Percentiles rank a stretch among this genome's conserved stretches.
Evolutionary conservation across 2,797 vertebrate genomes (phyloP).

Genomic region (Lagocephalus sceleratus): DNA sequence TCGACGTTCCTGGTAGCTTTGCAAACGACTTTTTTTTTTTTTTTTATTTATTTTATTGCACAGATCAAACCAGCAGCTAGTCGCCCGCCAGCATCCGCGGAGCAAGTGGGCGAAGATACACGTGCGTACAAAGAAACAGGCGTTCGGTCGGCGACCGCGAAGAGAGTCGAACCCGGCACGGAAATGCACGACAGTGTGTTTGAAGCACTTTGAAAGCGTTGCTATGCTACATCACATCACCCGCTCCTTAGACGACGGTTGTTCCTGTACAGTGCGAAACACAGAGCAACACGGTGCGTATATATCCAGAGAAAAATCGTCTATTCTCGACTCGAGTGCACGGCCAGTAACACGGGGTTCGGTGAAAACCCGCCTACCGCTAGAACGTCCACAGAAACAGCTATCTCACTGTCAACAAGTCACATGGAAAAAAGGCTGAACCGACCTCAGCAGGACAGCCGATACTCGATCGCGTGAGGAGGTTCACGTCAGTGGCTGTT

Average conservation of each 20-base stretch:
- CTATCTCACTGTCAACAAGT: slow-evolving; percentile 19
- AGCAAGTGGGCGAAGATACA: slow-evolving; percentile 55
- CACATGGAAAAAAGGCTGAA: background rate
- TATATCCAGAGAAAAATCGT: slow-evolving; percentile 68
- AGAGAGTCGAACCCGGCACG: slow-evolving; percentile 73
- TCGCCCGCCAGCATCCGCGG: slow-evolving; percentile 51
- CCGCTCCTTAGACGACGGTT: slow-evolving; percentile 49
- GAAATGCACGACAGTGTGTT: slow-evolving; percentile 56
- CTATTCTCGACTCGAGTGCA: slow-evolving; percentile 33
- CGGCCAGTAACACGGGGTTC: slow-evolving; percentile 55
- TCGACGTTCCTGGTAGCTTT: slow-evolving; percentile 36
- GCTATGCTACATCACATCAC: slow-evolving; percentile 63
- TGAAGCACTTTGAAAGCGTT: slow-evolving; percentile 69
- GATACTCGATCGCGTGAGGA: background rate
- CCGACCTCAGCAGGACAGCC: background rate
- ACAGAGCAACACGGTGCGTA: slow-evolving; percentile 57
- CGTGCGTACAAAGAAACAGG: slow-evolving; percentile 48
- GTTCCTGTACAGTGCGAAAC: slow-evolving; percentile 73
- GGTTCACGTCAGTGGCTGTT: no score
- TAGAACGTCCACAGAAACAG: slow-evolving; percentile 78
- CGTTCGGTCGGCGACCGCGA: slow-evolving; percentile 32
- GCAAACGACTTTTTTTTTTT: slow-evolving; percentile 56
- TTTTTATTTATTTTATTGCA: no score
- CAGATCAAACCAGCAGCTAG: slow-evolving; percentile 69
- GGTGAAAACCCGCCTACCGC: slow-evolving; percentile 57